Evolutionary conservation across 2,797 vertebrate species (phyloP).

Genomic region (Tarsius wallacei): DNA sequence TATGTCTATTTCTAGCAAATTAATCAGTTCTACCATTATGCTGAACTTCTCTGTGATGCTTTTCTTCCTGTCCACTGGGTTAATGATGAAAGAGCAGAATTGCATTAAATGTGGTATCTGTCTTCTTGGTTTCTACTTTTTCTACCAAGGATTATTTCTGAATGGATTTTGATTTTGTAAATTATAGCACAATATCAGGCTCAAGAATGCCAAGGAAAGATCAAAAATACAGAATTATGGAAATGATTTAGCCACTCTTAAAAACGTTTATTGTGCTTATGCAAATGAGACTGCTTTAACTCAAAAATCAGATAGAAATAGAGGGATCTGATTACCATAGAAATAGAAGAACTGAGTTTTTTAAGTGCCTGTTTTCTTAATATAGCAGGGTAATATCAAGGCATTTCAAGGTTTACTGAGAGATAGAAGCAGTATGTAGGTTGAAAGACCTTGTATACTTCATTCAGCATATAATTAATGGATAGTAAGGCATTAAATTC

Average conservation of each 20-base stretch:
- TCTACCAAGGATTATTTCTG: conserved; percentile 60
- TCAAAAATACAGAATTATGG: conserved; percentile 69
- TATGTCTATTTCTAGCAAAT: not conserved
- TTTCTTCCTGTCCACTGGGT: not conserved
- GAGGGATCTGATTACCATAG: conserved; percentile 66
- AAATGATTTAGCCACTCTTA: conserved; percentile 69
- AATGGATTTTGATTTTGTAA: conserved; percentile 76
- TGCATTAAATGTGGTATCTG: not conserved
- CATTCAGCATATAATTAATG: conserved; percentile 53
- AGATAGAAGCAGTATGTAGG: not conserved
- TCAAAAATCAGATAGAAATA: conserved; percentile 70
- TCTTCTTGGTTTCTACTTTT: conserved; percentile 36
- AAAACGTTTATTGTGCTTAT: conserved; percentile 62
- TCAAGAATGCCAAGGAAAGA: conserved; percentile 65
- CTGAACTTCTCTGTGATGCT: not conserved
- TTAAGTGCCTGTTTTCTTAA: conserved; percentile 56
- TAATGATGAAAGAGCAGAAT: not conserved
- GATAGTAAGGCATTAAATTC: conserved; percentile 1
- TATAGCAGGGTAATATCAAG: not conserved
- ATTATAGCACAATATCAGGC: conserved; percentile 60
- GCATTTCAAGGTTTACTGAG: not conserved
- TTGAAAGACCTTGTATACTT: not conserved
- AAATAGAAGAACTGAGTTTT: conserved; percentile 44
- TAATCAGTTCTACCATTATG: not conserved
- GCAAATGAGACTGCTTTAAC: conserved; percentile 72